Evolutionary conservation across 2,888 invertebrate species (phyloP), one percentile per base, ranked within the genome.

Genomic region (Callyntrura guangdongensis): DNA sequence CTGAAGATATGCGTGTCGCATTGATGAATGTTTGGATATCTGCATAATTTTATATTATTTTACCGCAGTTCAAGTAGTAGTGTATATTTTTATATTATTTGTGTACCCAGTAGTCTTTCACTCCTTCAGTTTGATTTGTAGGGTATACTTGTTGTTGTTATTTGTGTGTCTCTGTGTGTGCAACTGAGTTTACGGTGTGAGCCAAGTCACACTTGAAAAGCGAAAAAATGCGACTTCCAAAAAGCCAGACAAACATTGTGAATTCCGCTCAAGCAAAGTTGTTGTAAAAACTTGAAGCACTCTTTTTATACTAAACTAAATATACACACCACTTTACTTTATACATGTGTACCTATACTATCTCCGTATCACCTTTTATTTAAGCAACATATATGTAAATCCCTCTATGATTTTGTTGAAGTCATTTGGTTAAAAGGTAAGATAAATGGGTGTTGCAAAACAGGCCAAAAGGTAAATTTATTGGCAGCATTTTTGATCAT

Each of bases 401-500:
- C 36, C 36, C 36, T 36, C 36, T 36, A 81, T 53, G 79, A 87
- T 59, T 81, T 69, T 56, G 87, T 20, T 36, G 67, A 49, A 45
- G 74, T 49, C 83, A 83, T 83, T 82, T 89, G 89, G 61, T 83
- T 88, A 89, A 82, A 89, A 89, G 89, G 82, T 89, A 89, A 87
- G 87, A 87, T 87, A 69, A 87, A 87, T 87, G 79, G 87, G 87
- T 77, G 89, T 89, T 84, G 84, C 84, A 84, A 89, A 79, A 84
- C 77, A 85, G 86, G 81, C 86, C 90, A 86, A 85, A 86, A 84
- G 85, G 88, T 91, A 88, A 91, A 91, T 87, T 86, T 88, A 91
- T 91, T 91, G 91, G 88, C 91, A 88, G 84, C 91, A 91, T 83
- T 91, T 87, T 87, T 87, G 85, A 85, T 85, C 90, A 90, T 91